A percentile compares a stretch with the other conserved stretches of the same genome.
These are phyloP conservation scores for Meda fulgida DNA, from an alignment of 2,797 vertebrate genomes.

Conservation along the genomic window DNA sequence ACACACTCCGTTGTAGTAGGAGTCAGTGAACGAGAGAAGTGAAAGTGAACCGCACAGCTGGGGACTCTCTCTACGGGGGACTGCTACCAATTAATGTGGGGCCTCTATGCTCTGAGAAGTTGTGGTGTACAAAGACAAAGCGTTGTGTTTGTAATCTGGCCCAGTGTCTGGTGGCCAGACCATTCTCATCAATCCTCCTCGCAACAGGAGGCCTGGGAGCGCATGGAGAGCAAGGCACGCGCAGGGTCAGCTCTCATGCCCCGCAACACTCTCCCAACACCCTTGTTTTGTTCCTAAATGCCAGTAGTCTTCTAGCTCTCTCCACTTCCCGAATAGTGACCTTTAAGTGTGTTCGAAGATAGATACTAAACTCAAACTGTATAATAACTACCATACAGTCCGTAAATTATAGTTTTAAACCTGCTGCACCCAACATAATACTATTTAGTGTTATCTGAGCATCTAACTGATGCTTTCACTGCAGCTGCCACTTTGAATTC, in stretches of 20 bases:
- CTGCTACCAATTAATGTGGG: conserved; percentile 77
- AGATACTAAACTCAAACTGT: conserved; percentile 23
- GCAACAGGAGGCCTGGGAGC: conserved; percentile 66
- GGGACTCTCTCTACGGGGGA: conserved; percentile 67
- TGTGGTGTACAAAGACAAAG: conserved; percentile 72
- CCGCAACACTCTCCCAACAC: conserved; percentile 40
- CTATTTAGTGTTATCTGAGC: not conserved
- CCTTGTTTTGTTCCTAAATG: conserved; percentile 53
- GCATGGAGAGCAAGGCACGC: conserved; percentile 41
- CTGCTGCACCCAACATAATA: not conserved
- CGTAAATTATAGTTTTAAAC: not conserved
- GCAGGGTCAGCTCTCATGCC: conserved; percentile 52
- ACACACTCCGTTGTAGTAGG: conserved; percentile 3
- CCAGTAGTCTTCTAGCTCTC: conserved; percentile 43
- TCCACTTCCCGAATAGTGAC: conserved; percentile 10
- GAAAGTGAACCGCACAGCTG: conserved; percentile 39
- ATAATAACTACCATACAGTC: not conserved
- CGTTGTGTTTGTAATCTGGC: conserved; percentile 77
- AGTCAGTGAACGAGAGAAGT: conserved; percentile 1
- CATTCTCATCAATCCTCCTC: conserved; percentile 76
- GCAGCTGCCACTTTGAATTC: not conserved
- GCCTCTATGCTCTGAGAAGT: conserved; percentile 67
- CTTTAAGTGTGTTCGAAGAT: conserved; percentile 14
- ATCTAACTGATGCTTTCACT: not conserved
- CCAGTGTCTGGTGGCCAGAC: conserved; percentile 70